Evolutionary conservation across 2,888 invertebrate species (phyloP).

Genomic region (Aphelenchoides bicaudatus): DNA sequence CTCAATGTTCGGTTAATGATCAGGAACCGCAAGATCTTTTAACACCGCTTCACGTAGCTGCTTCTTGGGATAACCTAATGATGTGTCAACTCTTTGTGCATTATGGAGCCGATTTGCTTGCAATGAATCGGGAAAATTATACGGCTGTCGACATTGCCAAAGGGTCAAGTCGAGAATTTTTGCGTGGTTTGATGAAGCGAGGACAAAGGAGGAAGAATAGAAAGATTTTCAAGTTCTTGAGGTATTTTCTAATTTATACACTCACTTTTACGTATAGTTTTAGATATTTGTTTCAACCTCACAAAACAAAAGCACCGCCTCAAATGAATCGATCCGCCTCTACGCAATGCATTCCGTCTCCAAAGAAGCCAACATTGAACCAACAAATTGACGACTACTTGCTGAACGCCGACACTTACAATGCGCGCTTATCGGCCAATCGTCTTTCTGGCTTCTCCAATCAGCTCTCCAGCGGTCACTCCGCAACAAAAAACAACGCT

Average conservation of each 20-base stretch:
- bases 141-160: slow-evolving; percentile 26
- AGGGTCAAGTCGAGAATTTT: slow-evolving; percentile 16
- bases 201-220: not conserved
- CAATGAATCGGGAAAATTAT: slow-evolving; percentile 36
- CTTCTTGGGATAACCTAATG: slow-evolving; percentile 48
- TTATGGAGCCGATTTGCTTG: slow-evolving; percentile 44
- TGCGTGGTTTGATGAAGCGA: slow-evolving; percentile 16
- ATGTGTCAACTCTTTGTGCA: slow-evolving; percentile 47
- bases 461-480: no score
- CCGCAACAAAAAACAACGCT: no score
- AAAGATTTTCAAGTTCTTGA: slow-evolving; percentile 13
- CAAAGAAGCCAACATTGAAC: not conserved
- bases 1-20: slow-evolving; percentile 24
- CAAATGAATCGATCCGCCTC: not conserved
- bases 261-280: not conserved
- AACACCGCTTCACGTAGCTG: slow-evolving; percentile 50
- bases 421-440: slow-evolving; percentile 3
- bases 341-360: not conserved
- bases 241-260: slow-evolving; percentile 2
- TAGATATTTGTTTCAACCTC: slow-evolving; percentile 1
- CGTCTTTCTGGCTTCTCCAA: slow-evolving; percentile 9
- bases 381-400: slow-evolving; percentile 5
- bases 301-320: not conserved
- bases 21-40: slow-evolving; percentile 34
- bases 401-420: slow-evolving; percentile 5